Evolutionary conservation across 1,140 invertebrate genomes (phyloP).

Genomic region (Paralvinella palmiformis): DNA sequence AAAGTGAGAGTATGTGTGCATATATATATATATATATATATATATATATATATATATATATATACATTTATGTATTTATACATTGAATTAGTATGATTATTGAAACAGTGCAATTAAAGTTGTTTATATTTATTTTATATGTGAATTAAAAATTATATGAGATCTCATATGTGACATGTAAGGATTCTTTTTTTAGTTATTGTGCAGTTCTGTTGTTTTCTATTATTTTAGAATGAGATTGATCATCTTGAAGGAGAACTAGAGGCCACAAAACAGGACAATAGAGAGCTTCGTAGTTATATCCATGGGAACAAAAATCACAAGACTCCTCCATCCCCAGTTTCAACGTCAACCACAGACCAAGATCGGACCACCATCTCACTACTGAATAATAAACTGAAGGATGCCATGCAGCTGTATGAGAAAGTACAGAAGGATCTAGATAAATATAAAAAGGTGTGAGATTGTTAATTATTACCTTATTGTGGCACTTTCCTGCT

Average conservation of each 20-base stretch:
- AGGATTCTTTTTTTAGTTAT: neutral
- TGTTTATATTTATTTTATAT: too few species aligned
- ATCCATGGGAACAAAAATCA: neutral
- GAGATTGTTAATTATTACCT: too few species aligned
- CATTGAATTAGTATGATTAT: too few species aligned
- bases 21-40: too few species aligned
- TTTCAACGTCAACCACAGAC: neutral
- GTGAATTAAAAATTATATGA: too few species aligned
- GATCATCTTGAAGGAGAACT: neutral
- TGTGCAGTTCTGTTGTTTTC: neutral
- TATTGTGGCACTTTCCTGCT: too few species aligned
- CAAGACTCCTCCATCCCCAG: neutral
- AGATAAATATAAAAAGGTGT: neutral
- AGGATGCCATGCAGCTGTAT: neutral
- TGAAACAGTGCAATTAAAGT: too few species aligned
- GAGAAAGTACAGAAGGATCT: constrained; percentile 1
- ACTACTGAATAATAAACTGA: neutral
- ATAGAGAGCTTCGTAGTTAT: neutral
- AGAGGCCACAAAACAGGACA: neutral
- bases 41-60: too few species aligned
- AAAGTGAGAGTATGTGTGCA: too few species aligned
- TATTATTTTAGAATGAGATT: neutral
- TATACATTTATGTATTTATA: too few species aligned
- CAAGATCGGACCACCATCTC: neutral
- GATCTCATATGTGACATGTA: too few species aligned